These are phyloP conservation scores for Siphamia tubifer DNA, from an alignment of 2,113 vertebrate species.

Conservation along the genomic window DNA sequence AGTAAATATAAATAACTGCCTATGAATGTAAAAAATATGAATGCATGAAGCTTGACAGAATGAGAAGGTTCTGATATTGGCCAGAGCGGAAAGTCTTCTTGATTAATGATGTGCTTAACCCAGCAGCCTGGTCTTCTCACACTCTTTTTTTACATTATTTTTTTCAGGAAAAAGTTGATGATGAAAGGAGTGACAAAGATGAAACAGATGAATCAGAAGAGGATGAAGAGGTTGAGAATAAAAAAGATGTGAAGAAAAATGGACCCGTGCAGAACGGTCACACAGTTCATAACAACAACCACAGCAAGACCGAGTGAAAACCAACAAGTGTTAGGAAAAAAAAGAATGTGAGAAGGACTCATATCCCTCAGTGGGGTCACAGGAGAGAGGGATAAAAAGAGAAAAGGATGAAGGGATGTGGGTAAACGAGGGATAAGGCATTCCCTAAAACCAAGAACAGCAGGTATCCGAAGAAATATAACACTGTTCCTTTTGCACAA, in stretches of 20 bases:
- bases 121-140: not conserved
- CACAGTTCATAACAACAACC: conserved; percentile 86
- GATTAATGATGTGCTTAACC: not conserved
- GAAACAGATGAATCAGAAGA: conserved; percentile 91
- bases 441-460: conserved; percentile 45
- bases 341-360: conserved; percentile 40
- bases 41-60: not conserved
- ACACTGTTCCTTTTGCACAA: conserved; percentile 54
- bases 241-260: conserved; percentile 74
- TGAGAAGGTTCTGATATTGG: not conserved
- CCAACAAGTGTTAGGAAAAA: not conserved
- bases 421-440: not conserved
- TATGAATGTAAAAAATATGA: too few relatives aligned
- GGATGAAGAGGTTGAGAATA: conserved; percentile 82
- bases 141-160: not conserved
- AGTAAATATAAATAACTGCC: too few relatives aligned
- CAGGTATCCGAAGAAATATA: conserved; percentile 36
- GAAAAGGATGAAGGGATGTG: not conserved
- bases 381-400: conserved; percentile 24
- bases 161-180: conserved; percentile 83
- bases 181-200: conserved; percentile 91
- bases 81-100: not conserved
- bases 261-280: conserved; percentile 86
- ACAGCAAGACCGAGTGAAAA: conserved; percentile 81
- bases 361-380: conserved; percentile 26